Base-by-base conservation (phyloP, 2,797 vertebrate genomes). In the Ptychadena robeensis region DNA sequence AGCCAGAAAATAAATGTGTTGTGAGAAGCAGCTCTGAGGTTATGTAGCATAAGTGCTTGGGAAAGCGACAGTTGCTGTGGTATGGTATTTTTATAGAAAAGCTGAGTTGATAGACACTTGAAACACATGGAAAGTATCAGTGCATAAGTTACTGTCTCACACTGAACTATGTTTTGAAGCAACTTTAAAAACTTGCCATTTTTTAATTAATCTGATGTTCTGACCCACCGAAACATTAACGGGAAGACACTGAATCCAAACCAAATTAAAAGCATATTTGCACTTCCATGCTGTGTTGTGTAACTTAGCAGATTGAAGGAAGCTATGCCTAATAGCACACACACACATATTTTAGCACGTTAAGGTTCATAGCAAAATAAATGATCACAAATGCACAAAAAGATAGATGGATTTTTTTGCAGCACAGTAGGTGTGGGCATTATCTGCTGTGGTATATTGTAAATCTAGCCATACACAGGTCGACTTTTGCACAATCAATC, bases 71-170 rank as follows among this genome's bases (percentile, higher is more conserved):
- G 78, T 87, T 87, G 28, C 76, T 80, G 74, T 75, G 69, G 79
- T 83, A 37, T 37, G 44, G 82, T 65, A 48, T 86, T 90, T 89
- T 88, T 81, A 86, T 81, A 78, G 88, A 85, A 85, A 65, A 89
- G 80, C 81, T 86, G 80, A 89, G 81, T 53, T 85, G 86, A 84
- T 2, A 88, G 79, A 87, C 73, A 83, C 86, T 68, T 83, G 86
- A 88, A 89, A 63, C 86, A 87, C 87, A 79, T 38, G 57, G 88
- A 85, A 87, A 81, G 88, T 89, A 66, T 87, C 82, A 0, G 85
- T 87, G 85, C 79, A 82, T 87, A 89, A 82, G 83, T 90, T 91
- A 86, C 78, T 25, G 2, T 87, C 87, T 87, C 86, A 80, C 87
- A 75, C 74, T 85, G 71, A 67, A 80, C 22, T 64, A 84, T 87